Evolutionary conservation across 2,113 vertebrate species (phyloP), one percentile per base, ranked within the genome.

Genomic region (Pelodiscus sinensis): DNA sequence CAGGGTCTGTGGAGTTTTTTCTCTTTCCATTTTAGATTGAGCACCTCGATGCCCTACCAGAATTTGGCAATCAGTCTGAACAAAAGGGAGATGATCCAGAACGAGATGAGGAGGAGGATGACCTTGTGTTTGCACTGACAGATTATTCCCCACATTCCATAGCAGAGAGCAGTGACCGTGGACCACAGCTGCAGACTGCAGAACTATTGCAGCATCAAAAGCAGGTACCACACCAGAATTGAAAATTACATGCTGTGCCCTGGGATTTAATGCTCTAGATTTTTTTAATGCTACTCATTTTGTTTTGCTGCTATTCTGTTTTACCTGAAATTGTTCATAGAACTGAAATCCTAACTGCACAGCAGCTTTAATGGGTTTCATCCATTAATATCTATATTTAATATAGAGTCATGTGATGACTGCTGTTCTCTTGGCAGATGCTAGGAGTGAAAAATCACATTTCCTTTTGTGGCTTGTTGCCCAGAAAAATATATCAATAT

Each of bases 141-240:
- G 97, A 98, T 85, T 97, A 97, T 96, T 94, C 98, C 87, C 97
- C 97, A 38, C 97, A 83, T 86, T 93, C 97, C 56, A 92, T 92
- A 1, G 83, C 38, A 0, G 98, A 98, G 81, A 92, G 78, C 21
- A 75, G 90, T 2, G 98, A 98, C 9, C 93, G 95, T 0, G 96
- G 96, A 21, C 97, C 97, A 2, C 96, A 97, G 56, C 96, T 99
- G 79, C 98, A 97, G 79, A 98, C 98, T 56, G 96, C 97, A 8
- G 99, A 99, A 2, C 89, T 98, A 93, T 96, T 98, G 54, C 98
- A 98, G 97, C 98, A 98, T 84, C 99, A 98, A 80, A 98, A 98
- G 97, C 99, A 99, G 99, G 99, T 99, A 97, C 54, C 82, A 22
- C 21, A 81, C 13, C 2, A 58, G 35, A 22, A 16, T 60, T 13